Percentiles rank a stretch among this genome's conserved stretches.
Evolutionary conservation across 2,888 invertebrate species (phyloP).

Genomic region (Eledone cirrhosa): DNA sequence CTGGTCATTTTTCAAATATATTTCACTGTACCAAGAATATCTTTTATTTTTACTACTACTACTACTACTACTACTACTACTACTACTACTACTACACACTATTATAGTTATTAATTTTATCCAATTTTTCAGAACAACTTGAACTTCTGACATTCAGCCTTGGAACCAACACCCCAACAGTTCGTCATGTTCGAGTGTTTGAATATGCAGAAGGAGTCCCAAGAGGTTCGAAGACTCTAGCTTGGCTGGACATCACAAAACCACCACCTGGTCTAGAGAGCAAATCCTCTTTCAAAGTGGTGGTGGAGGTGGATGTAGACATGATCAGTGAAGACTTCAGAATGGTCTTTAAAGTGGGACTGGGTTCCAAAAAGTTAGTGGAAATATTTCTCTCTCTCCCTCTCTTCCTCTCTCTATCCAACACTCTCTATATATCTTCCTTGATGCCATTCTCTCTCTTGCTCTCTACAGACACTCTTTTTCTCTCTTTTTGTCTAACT

Average conservation of each 20-base stretch:
- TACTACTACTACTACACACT: too few species aligned
- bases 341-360: constrained; percentile 69
- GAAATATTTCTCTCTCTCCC: not conserved
- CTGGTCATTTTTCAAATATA: too few species aligned
- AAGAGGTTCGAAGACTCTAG: constrained; percentile 55
- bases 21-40: too few species aligned
- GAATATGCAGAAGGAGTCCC: constrained; percentile 63
- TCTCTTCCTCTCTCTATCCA: too few species aligned
- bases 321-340: constrained; percentile 70
- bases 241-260: constrained; percentile 57
- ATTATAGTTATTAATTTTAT: too few species aligned
- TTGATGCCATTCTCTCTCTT: too few species aligned
- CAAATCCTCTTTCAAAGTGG: constrained; percentile 66
- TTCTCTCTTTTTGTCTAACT: too few species aligned
- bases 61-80: too few species aligned
- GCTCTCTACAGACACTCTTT: too few species aligned
- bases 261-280: constrained; percentile 63
- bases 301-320: constrained; percentile 69
- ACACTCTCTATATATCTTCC: too few species aligned
- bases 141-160: constrained; percentile 69
- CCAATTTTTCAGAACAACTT: constrained; percentile 65
- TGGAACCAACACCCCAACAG: constrained; percentile 67
- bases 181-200: constrained; percentile 65
- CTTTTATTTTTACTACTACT: too few species aligned
- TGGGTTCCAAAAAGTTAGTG: constrained; percentile 51